Conservation (phyloP, 2,113 vertebrate species). For the Rhea pennata region DNA sequence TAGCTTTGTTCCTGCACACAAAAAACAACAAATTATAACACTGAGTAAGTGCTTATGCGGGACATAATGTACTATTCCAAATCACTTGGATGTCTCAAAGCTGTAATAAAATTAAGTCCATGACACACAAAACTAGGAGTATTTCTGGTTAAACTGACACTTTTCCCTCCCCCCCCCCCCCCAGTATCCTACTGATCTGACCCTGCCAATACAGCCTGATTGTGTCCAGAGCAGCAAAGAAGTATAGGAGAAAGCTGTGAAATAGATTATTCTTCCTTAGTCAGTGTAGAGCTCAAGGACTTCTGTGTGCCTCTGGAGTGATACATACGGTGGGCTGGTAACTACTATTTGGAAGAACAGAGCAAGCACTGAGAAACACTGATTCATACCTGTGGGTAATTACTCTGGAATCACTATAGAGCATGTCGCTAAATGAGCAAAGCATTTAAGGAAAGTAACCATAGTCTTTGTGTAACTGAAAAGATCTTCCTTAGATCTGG, state of each 20-base stretch:
- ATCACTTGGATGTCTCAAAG: not conserved
- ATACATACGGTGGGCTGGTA: not conserved
- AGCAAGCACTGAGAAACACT: not conserved
- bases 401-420: not conserved
- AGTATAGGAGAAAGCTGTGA: not conserved
- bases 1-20: not conserved
- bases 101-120: not conserved
- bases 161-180: no score
- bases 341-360: not conserved
- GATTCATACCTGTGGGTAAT: not conserved
- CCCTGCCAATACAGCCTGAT: not conserved
- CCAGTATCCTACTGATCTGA: not conserved
- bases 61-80: not conserved
- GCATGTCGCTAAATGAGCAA: not conserved
- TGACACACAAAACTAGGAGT: not conserved
- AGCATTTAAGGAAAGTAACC: not conserved
- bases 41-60: not conserved
- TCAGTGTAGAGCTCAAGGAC: not conserved
- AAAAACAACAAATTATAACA: not conserved
- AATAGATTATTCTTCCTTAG: not conserved
- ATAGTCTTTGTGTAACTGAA: not conserved
- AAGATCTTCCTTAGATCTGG: not conserved
- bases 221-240: rapidly evolving
- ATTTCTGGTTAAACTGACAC: not conserved
- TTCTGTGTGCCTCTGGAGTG: not conserved